A percentile compares a stretch with the other conserved stretches of the same genome.
Conservation (phyloP, 1,140 invertebrate species). For the Drosophila oshimai region DNA sequence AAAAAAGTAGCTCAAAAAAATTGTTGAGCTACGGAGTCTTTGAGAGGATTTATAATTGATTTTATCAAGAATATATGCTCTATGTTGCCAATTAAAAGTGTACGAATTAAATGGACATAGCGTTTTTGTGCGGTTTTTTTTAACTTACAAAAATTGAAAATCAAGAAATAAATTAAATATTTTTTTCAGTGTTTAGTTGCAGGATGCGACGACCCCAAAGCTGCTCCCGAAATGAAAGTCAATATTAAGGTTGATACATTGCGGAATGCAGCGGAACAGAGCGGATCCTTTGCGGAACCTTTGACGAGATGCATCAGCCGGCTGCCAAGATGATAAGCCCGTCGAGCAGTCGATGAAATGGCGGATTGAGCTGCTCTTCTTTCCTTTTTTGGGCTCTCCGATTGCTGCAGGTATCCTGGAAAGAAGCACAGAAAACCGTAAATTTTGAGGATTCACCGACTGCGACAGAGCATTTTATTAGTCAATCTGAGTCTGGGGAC, state of each 20-base stretch:
- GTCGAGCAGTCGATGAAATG: constrained; percentile 61
- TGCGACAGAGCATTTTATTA: constrained; percentile 35
- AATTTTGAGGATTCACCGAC: constrained; percentile 3
- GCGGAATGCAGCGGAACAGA: constrained; percentile 21
- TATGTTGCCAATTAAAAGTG: too few species aligned
- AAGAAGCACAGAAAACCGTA: not conserved
- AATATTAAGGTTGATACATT: constrained; percentile 77
- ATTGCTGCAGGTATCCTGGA: not conserved
- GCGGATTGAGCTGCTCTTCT: constrained; percentile 17
- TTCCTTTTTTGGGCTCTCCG: not conserved
- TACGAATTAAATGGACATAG: too few species aligned
- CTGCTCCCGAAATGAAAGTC: constrained; percentile 68
- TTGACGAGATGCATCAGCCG: constrained; percentile 57
- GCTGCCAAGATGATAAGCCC: constrained; percentile 70
- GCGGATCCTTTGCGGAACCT: constrained; percentile 47
- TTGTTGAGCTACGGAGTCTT: too few species aligned
- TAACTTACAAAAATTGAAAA: too few species aligned
- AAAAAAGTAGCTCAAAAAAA: too few species aligned
- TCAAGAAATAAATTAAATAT: too few species aligned
- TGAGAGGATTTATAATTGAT: too few species aligned
- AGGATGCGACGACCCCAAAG: constrained; percentile 69
- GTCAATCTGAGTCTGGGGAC: constrained; percentile 1
- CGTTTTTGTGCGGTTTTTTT: too few species aligned
- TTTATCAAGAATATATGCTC: too few species aligned
- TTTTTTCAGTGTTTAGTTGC: constrained; percentile 6